phyloP scores from a whole-genome alignment of 2,797 vertebrate genomes.

The Darevskia nairensis region DNA sequence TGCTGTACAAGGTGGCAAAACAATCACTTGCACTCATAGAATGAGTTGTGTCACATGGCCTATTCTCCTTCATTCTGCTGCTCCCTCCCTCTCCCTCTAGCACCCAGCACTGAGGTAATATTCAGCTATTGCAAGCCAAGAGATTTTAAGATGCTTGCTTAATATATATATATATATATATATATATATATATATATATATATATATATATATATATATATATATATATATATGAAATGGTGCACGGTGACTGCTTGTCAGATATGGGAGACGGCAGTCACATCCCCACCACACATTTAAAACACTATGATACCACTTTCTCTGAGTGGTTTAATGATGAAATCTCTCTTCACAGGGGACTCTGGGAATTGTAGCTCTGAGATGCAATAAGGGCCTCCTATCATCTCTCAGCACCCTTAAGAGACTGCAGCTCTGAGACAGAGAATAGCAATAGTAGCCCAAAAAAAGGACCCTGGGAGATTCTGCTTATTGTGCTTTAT shows the following conservation, averaged over 20 bases:
- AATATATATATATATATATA: no score
- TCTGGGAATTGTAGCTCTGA: no score
- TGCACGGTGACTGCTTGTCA: not conserved
- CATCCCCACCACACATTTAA: no score
- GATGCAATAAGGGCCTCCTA: no score
- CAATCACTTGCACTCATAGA: constrained; percentile 29
- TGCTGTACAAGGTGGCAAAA: not conserved
- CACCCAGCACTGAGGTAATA: not conserved
- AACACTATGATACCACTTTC: not conserved
- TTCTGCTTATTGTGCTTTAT: not conserved
- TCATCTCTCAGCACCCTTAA: no score
- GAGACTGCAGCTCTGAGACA: no score
- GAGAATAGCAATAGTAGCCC: not conserved
- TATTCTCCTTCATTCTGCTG: not conserved
- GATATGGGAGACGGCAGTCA: not conserved
- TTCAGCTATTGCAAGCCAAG: not conserved
- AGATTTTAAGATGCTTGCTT: not conserved
- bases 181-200: no score
- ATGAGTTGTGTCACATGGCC: not conserved
- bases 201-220: no score
- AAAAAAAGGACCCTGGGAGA: no score
- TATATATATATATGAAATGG: no score
- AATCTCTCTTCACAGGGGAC: not conserved
- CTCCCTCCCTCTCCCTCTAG: not conserved
- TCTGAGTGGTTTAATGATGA: not conserved